Evolutionary conservation across 2,888 invertebrate genomes (phyloP).

Genomic region (Acanthosepion pharaonis): DNA sequence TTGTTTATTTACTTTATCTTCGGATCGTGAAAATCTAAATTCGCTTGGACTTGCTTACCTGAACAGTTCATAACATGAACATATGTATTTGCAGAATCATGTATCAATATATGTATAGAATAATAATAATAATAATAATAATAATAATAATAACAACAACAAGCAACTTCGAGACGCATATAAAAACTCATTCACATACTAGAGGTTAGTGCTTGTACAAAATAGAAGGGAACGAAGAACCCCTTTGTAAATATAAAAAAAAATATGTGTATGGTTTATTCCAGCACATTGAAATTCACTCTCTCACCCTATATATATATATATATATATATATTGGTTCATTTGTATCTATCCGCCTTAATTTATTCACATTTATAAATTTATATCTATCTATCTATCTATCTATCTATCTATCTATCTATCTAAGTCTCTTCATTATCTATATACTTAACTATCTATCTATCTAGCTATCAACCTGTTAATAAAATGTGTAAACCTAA

Average conservation of each 20-base stretch:
- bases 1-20: not conserved
- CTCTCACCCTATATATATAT: not conserved
- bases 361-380: not conserved
- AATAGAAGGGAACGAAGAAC: no score
- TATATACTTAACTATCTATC: not conserved
- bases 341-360: no score
- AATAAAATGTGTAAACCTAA: no score
- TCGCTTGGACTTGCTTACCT: not conserved
- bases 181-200: not conserved
- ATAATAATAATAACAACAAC: no score
- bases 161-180: not conserved
- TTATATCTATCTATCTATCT: slow-evolving; percentile 15
- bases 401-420: not conserved
- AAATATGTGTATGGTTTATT: no score
- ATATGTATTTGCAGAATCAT: not conserved
- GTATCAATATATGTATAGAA: no score
- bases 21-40: not conserved
- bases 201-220: no score
- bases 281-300: no score
- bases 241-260: no score
- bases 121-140: no score
- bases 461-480: no score
- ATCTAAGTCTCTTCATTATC: not conserved
- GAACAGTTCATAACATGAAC: not conserved
- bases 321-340: not conserved